Evolutionary conservation across 2,113 vertebrate genomes (phyloP).

Genomic region (Drymodes brunneopygia): DNA sequence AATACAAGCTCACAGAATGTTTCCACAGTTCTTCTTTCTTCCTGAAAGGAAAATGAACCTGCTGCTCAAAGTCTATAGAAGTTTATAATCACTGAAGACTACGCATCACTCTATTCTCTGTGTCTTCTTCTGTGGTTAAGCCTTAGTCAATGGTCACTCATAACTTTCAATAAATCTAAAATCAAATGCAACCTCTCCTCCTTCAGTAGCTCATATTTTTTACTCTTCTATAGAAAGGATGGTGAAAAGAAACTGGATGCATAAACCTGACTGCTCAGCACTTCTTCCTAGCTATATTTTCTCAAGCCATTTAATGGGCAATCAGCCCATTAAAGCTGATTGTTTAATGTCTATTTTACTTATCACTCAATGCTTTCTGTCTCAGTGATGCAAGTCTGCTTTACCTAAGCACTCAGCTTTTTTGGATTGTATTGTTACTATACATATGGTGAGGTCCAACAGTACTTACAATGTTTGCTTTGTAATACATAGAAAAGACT

Average conservation of each 20-base stretch:
- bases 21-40: not conserved
- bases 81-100: not conserved
- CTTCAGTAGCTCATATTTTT: not conserved
- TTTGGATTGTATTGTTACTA: not conserved
- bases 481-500: not conserved
- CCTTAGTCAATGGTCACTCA: not conserved
- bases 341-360: not conserved
- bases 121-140: not conserved
- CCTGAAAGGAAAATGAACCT: not conserved
- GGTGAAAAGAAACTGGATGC: not conserved
- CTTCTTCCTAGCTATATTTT: not conserved
- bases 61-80: not conserved
- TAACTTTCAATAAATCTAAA: slow-evolving; percentile 35
- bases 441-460: not conserved
- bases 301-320: not conserved
- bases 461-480: not conserved
- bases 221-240: not conserved
- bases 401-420: not conserved
- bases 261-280: not conserved
- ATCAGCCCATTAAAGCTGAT: not conserved
- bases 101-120: not conserved
- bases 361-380: not conserved
- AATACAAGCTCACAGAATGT: not conserved
- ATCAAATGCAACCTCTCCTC: not conserved
- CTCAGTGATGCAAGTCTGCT: not conserved